phyloP scores from a whole-genome alignment of 2,888 invertebrate genomes.

The Noctua janthe region DNA sequence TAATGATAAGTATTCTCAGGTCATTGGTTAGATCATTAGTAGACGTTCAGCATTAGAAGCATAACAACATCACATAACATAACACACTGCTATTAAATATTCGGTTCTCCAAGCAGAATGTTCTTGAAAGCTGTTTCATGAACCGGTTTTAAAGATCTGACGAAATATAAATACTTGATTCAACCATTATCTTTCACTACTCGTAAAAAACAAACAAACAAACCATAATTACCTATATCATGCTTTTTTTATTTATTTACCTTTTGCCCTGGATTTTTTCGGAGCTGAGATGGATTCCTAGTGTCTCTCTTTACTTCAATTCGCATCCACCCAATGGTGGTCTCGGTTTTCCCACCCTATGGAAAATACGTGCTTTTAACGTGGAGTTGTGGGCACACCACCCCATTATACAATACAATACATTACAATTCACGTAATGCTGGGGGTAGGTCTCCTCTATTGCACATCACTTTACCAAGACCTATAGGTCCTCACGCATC shows the following conservation, averaged over 20 bases:
- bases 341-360: not conserved
- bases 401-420: not conserved
- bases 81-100: not conserved
- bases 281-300: not conserved
- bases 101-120: not conserved
- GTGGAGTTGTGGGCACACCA: not conserved
- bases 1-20: not conserved
- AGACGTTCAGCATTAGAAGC: not conserved
- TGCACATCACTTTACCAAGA: not conserved
- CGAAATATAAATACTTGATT: not conserved
- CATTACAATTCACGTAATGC: not conserved
- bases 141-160: conserved; percentile 16
- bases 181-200: conserved; percentile 11
- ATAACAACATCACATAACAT: conserved; percentile 3
- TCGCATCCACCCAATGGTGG: not conserved
- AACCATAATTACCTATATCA: not conserved
- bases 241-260: not conserved
- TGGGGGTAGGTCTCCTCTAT: not conserved
- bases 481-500: not conserved
- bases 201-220: not conserved
- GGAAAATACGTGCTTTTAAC: not conserved
- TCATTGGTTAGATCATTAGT: not conserved
- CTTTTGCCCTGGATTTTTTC: not conserved
- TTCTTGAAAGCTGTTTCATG: conserved; percentile 32
- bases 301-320: not conserved